Percentiles rank a stretch among this genome's conserved stretches.
Evolutionary conservation across 2,113 vertebrate genomes (phyloP).

Genomic region (Castor canadensis): DNA sequence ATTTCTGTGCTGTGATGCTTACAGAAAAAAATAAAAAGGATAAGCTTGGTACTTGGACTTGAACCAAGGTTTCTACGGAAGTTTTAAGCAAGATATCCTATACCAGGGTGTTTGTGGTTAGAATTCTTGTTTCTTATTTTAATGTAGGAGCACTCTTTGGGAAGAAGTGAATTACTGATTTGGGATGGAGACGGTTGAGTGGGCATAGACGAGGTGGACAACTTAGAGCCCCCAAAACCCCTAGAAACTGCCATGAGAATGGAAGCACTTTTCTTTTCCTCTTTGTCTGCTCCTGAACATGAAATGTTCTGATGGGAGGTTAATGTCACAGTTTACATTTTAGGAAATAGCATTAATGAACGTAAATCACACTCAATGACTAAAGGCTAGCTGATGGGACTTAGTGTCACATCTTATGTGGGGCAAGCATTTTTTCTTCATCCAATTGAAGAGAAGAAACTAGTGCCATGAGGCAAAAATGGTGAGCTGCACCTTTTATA

Average conservation of each 20-base stretch:
- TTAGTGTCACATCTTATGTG: neutral
- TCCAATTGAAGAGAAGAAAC: neutral
- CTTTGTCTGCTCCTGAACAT: neutral
- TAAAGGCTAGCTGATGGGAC: neutral
- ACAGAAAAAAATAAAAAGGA: neutral
- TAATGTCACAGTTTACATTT: slow-evolving; percentile 3
- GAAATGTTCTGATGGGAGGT: neutral
- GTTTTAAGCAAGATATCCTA: slow-evolving; percentile 29
- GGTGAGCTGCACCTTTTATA: neutral
- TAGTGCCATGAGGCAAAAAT: neutral
- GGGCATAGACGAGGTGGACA: neutral
- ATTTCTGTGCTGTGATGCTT: slow-evolving; percentile 1
- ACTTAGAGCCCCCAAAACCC: neutral
- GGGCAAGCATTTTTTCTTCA: neutral
- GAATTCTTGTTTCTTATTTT: neutral
- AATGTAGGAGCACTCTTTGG: neutral
- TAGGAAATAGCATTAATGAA: neutral
- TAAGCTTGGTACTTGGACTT: neutral
- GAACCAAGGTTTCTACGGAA: neutral
- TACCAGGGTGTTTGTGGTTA: neutral
- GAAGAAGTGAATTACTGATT: neutral
- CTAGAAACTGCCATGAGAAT: neutral
- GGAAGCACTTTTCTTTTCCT: neutral
- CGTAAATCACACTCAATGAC: neutral
- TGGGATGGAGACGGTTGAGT: neutral